Evolutionary conservation across 2,113 vertebrate genomes (phyloP).

Genomic region (Salvelinus fontinalis): DNA sequence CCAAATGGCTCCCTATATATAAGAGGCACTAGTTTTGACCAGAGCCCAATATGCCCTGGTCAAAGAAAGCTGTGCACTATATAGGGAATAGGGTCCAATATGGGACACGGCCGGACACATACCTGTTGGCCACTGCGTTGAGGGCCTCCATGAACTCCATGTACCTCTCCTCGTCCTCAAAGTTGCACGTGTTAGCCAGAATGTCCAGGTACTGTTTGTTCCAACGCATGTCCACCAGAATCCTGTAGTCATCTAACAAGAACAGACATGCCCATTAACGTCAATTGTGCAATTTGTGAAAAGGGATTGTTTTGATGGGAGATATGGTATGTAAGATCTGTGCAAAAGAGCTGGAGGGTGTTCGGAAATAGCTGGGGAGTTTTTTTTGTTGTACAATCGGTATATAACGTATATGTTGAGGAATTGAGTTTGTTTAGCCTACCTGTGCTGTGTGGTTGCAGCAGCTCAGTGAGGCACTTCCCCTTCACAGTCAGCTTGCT

Average conservation of each 20-base stretch:
- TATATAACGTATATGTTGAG: too few relatives aligned
- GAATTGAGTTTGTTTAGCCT: constrained; percentile 9
- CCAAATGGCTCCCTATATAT: too few relatives aligned
- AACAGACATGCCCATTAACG: neutral
- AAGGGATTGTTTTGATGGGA: neutral
- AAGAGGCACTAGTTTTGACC: too few relatives aligned
- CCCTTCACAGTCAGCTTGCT: constrained; percentile 84
- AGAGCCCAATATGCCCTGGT: too few relatives aligned
- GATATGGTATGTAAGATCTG: too few relatives aligned
- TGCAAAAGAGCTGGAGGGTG: neutral
- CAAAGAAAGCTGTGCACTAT: neutral
- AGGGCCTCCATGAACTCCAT: constrained; percentile 84
- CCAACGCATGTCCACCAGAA: constrained; percentile 92
- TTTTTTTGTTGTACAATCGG: too few relatives aligned
- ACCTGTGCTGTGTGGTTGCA: constrained; percentile 88
- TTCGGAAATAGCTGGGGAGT: too few relatives aligned
- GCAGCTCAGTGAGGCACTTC: constrained; percentile 82
- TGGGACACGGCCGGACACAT: constrained; percentile 13
- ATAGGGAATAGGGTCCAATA: neutral
- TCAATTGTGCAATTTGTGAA: too few relatives aligned
- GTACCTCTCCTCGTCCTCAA: constrained; percentile 84
- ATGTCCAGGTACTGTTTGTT: constrained; percentile 94
- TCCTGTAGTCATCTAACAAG: constrained; percentile 85
- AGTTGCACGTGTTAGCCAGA: constrained; percentile 84
- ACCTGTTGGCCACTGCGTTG: constrained; percentile 90